A percentile compares a stretch with the other conserved stretches of the same genome.
Conservation (phyloP, 2,888 invertebrate species). For the Cosmia trapezina region DNA sequence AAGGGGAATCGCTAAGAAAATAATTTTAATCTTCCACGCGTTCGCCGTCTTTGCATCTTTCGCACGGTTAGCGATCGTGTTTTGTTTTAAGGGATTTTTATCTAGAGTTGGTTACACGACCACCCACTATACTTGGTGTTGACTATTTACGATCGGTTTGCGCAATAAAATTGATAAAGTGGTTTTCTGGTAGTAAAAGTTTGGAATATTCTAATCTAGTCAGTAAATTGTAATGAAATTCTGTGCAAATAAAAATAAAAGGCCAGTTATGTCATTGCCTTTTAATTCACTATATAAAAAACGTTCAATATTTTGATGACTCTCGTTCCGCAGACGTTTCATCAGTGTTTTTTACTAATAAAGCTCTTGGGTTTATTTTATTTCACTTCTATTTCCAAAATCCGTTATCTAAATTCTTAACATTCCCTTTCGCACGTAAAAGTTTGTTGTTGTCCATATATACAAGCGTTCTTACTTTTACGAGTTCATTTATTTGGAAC, state of each 20-base stretch:
- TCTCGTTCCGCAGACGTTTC: neutral
- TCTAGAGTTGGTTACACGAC: slow-evolving; percentile 38
- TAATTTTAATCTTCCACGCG: slow-evolving; percentile 78
- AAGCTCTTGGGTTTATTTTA: slow-evolving; percentile 11
- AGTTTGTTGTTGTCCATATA: slow-evolving; percentile 34
- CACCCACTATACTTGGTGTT: slow-evolving; percentile 57
- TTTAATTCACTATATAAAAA: neutral
- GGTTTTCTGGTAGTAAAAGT: slow-evolving; percentile 31
- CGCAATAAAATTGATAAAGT: slow-evolving; percentile 49
- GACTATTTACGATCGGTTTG: slow-evolving; percentile 48
- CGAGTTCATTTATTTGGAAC: slow-evolving; percentile 59
- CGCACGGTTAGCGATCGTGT: slow-evolving; percentile 66
- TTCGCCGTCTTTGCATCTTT: slow-evolving; percentile 63
- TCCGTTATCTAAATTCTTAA: slow-evolving; percentile 26
- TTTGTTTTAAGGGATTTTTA: slow-evolving; percentile 66
- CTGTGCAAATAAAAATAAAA: neutral
- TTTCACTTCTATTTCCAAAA: slow-evolving; percentile 18
- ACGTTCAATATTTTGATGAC: neutral
- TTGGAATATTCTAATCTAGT: slow-evolving; percentile 11
- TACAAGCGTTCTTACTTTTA: slow-evolving; percentile 47
- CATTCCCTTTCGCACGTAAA: slow-evolving; percentile 38
- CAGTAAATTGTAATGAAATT: slow-evolving; percentile 5
- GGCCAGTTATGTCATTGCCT: neutral
- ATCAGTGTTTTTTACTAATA: slow-evolving; percentile 15
- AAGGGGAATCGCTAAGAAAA: slow-evolving; percentile 75